These are phyloP conservation scores for Grapholita molesta DNA, from an alignment of 1,140 invertebrate species.

Conservation along the genomic window DNA sequence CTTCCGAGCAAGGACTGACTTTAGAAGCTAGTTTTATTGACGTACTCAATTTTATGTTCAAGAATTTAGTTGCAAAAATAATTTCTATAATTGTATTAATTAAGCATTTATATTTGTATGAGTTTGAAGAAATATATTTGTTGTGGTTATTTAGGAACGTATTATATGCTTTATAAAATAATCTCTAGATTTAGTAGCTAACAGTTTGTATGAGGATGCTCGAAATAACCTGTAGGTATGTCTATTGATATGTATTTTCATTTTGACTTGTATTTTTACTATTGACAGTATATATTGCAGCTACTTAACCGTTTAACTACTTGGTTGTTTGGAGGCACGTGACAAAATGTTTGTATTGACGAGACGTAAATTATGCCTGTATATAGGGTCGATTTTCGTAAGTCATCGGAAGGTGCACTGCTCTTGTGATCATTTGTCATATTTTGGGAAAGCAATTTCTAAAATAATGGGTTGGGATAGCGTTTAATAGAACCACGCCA, in stretches of 20 bases:
- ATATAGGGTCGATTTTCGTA: too few relatives aligned
- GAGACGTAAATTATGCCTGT: too few relatives aligned
- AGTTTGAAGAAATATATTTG: constrained; percentile 17
- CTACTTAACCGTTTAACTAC: constrained; percentile 3
- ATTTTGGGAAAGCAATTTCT: too few relatives aligned
- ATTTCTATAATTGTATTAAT: neutral
- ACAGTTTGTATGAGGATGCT: constrained; percentile 6
- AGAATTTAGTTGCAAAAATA: constrained; percentile 45
- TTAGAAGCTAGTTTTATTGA: constrained; percentile 62
- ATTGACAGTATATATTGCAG: constrained; percentile 13
- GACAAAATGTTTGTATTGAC: neutral
- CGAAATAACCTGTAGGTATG: neutral
- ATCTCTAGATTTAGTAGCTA: constrained; percentile 10
- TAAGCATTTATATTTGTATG: constrained; percentile 17
- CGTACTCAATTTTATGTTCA: constrained; percentile 55
- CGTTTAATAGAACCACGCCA: too few relatives aligned
- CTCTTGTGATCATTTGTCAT: too few relatives aligned
- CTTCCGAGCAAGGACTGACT: constrained; percentile 66
- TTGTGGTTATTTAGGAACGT: constrained; percentile 11
- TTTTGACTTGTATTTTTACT: constrained; percentile 15
- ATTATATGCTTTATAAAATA: constrained; percentile 15
- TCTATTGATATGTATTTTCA: neutral
- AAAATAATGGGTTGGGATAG: too few relatives aligned
- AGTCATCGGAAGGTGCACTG: too few relatives aligned
- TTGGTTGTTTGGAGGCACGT: neutral